Evolutionary conservation across 2,797 vertebrate genomes (phyloP).

Genomic region (Bryconaethiops microstoma): DNA sequence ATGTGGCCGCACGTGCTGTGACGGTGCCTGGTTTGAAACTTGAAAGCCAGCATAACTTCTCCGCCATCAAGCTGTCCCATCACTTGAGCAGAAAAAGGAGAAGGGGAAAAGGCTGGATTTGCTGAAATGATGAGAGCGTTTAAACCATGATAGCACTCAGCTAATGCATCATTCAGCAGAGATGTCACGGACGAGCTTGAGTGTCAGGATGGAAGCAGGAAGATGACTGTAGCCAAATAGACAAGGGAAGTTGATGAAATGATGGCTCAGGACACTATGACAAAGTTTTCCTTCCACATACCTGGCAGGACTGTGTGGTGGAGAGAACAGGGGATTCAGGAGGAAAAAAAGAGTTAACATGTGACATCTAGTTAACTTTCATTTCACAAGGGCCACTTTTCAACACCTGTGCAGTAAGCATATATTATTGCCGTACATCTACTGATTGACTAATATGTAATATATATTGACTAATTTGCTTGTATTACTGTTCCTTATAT

Average conservation of each 20-base stretch:
- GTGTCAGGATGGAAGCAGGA: slow-evolving; percentile 65
- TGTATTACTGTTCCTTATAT: not conserved
- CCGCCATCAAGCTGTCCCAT: slow-evolving; percentile 80
- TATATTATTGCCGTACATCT: not conserved
- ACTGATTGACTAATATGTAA: no score
- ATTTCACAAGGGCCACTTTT: not conserved
- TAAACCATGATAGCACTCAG: slow-evolving; percentile 76
- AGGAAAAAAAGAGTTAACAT: slow-evolving; percentile 29
- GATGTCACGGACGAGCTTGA: slow-evolving; percentile 67
- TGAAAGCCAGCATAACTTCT: slow-evolving; percentile 83
- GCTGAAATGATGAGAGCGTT: slow-evolving; percentile 84
- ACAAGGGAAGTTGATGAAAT: slow-evolving; percentile 63
- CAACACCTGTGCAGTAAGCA: not conserved
- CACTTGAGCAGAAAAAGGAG: slow-evolving; percentile 71
- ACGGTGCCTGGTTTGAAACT: slow-evolving; percentile 76
- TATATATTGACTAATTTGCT: not conserved
- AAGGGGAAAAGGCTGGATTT: slow-evolving; percentile 76
- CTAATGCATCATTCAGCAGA: slow-evolving; percentile 75
- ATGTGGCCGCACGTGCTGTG: slow-evolving; percentile 72
- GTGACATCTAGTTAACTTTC: not conserved
- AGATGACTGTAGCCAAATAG: slow-evolving; percentile 62
- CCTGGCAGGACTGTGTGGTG: slow-evolving; percentile 44
- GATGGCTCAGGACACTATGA: slow-evolving; percentile 65
- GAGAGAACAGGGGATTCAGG: slow-evolving; percentile 28
- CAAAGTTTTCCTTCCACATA: slow-evolving; percentile 61